Base-by-base conservation (phyloP, 92 coral and sea anemone species). In the Blastomussa wellsi region DNA sequence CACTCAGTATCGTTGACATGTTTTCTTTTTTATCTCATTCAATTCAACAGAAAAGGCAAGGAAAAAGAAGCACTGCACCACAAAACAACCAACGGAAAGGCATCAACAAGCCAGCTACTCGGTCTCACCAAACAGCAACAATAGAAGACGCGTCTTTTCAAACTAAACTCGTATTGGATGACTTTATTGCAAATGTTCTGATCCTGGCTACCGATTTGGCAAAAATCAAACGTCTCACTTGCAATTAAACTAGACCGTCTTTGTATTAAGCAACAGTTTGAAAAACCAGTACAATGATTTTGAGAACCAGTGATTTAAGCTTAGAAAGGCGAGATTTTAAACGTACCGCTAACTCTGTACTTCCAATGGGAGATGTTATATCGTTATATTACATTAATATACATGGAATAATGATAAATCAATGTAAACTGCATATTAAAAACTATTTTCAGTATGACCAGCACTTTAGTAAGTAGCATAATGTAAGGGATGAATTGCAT, bases 321-420 rank as follows among this genome's bases (percentile, higher is more conserved):
- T 10, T 6, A 44, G 49, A 44, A 44, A 8, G 11, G 49, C 49
- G 15, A 65, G 36, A 65, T 4, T 15, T 65, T 28, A 65, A 26
- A 28, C 16, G 29, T 29, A 28, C 14, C 2, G 35, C 29, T 2
- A 70, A 37, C 44, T 70, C 26, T 3, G 77, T 81, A 81, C 77
- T 81, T 47, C 85, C 83, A 16, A 26, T 79, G 83, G 83, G 42
- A 79, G 72, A 79, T 65, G 42, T 60, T 24, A 64, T 79, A 66
- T 7, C 19, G 83, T 79, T 79, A 31, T 79, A 79, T 79, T 79
- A 79, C 57, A 79, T 79, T 79, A 79, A 79, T 79, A 79, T n/a
- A n/a, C n/a, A n/a, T 41, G 24, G 47, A 16, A 47, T 13, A 7
- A 20, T 20, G n/a, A 29, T 42, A 41, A 72, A 72, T 12, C 1